Conservation (phyloP, 30 jellyfish, hydroid and myxozoan genomes). For the Aurelia aurita region DNA sequence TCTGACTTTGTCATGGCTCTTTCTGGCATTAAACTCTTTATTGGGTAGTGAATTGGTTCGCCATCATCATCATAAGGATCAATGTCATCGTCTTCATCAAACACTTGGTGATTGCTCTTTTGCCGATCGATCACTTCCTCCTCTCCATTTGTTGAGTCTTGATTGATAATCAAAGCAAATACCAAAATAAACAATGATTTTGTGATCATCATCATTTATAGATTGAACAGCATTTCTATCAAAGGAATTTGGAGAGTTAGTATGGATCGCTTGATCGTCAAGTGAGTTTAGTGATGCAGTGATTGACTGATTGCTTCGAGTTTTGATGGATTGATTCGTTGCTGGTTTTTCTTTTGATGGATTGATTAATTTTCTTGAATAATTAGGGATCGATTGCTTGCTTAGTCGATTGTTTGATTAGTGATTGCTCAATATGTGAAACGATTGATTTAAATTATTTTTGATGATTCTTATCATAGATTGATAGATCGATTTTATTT, state of each 20-base stretch:
- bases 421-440: too few species aligned
- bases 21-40: slow-evolving; percentile 56
- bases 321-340: too few species aligned
- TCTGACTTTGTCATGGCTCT: slow-evolving; percentile 32
- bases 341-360: too few species aligned
- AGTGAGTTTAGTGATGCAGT: too few species aligned
- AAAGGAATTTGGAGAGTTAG: background rate
- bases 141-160: background rate
- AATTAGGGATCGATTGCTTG: too few species aligned
- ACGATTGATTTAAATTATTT: too few species aligned
- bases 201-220: background rate
- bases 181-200: slow-evolving; percentile 14
- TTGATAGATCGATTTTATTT: too few species aligned
- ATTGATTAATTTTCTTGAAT: too few species aligned
- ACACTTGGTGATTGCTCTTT: background rate
- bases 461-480: too few species aligned
- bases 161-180: slow-evolving; percentile 1
- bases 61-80: slow-evolving; percentile 74
- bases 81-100: slow-evolving; percentile 69
- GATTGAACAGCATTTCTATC: background rate
- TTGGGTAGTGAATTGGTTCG: slow-evolving; percentile 56
- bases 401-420: too few species aligned
- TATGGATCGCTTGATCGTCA: background rate
- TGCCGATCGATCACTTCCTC: background rate
- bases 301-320: too few species aligned